Base-by-base conservation (phyloP, 92 coral and sea anemone genomes). In the Virgularia gustaviana region DNA sequence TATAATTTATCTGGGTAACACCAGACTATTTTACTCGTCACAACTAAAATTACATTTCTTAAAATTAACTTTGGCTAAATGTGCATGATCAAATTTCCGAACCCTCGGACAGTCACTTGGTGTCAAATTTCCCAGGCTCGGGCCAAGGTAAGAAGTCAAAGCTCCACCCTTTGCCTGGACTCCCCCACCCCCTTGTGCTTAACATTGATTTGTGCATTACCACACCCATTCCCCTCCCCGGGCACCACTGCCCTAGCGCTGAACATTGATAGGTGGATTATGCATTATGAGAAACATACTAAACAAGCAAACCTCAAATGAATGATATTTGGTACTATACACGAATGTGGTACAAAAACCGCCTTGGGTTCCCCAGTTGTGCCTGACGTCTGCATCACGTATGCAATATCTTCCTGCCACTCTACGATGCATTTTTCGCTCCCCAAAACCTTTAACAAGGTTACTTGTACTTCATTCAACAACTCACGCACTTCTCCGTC, bases 361-460 rank as follows among this genome's bases (percentile, higher is more conserved):
- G 86, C 78, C 73, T 86, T 92, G 13, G 98, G 90, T 49, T 73
- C 82, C 16, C 98, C 98, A 27, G 98, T 92, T 47, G 94, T 92
- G 2, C 98, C 98, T 5, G 98, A 92, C 0, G 96, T 92, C 79
- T 92, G 96, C 96, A 92, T 92, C 42, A 87, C 83, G 53, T 86
- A 92, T 19, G 94, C 96, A 72, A 89, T 60, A 30, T 66, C 39
- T 30, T 47, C 49, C 12, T 33, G 29, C 56, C 57, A 66, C 15
- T 47, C 33, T 16, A 66, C 57, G 13, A 43, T 28, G 34, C 57
- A 66, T 47, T 66, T 16, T 29, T 47, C 49, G 24, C 24, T 66
- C 38, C 13, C 11, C 10, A 30, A 9, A 18, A 66, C 56, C 49
- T 44, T 44, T 2, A 66, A 44, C 57, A 66, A 2, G 9, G 57